Evolutionary conservation across 1,140 invertebrate genomes (phyloP).

Genomic region (Tetragnatha versicolor): DNA sequence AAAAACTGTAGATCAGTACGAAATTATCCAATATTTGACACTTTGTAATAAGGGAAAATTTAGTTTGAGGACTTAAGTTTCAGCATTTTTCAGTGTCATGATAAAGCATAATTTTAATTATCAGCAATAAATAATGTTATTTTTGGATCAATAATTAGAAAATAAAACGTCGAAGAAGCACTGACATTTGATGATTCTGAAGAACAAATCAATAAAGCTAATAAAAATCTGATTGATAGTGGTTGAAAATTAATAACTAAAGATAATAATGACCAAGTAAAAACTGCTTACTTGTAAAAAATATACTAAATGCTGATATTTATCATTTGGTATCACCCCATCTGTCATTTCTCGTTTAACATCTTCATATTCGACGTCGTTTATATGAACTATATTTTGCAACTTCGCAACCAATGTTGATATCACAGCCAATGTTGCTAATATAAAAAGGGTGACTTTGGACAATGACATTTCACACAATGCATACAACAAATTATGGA

Average conservation of each 20-base stretch:
- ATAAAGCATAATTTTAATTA: no score
- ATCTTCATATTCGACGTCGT: slow-evolving; percentile 48
- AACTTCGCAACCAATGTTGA: slow-evolving; percentile 45
- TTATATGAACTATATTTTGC: slow-evolving; percentile 49
- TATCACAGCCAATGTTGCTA: slow-evolving; percentile 45
- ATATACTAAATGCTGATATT: slow-evolving; percentile 72
- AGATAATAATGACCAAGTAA: not conserved
- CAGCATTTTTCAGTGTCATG: no score
- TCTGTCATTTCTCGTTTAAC: slow-evolving; percentile 29
- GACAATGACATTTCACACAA: slow-evolving; percentile 34
- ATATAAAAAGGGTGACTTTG: slow-evolving; percentile 43
- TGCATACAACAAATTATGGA: not conserved
- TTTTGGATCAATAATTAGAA: no score
- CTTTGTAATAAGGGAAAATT: no score
- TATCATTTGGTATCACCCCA: slow-evolving; percentile 8
- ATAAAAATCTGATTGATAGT: no score
- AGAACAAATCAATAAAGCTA: no score
- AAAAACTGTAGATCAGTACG: no score
- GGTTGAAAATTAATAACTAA: not conserved
- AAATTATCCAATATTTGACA: no score
- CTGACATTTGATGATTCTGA: no score
- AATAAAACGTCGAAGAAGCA: no score
- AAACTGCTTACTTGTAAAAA: slow-evolving; percentile 75
- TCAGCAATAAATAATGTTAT: no score
- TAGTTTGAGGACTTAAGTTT: no score